These are phyloP conservation scores for Polyommatus iphigenia DNA, from an alignment of 2,888 invertebrate genomes.

Conservation along the genomic window DNA sequence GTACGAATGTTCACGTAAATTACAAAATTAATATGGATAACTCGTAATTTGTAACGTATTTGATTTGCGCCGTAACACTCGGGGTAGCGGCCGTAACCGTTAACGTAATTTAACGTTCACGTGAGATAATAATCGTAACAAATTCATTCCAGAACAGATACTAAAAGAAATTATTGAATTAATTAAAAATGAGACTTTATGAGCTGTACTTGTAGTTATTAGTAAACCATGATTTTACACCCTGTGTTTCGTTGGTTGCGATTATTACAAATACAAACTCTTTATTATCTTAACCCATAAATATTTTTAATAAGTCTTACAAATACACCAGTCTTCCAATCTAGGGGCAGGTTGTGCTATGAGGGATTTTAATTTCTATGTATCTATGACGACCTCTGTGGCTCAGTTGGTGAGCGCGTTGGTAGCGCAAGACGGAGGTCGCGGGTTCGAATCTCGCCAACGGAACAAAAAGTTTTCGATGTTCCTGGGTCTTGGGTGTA, in stretches of 20 bases:
- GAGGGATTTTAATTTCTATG: too few relatives aligned
- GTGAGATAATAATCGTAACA: constrained; percentile 12
- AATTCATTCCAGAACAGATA: constrained; percentile 1
- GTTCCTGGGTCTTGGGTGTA: too few relatives aligned
- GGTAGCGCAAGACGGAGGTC: too few relatives aligned
- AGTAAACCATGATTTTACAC: background rate
- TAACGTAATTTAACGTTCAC: constrained; percentile 6
- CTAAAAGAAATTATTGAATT: constrained; percentile 11
- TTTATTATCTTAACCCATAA: too few relatives aligned
- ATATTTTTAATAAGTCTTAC: too few relatives aligned
- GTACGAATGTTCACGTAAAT: background rate
- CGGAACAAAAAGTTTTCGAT: too few relatives aligned
- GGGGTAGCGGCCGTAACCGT: background rate
- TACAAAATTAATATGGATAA: background rate
- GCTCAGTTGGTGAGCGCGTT: too few relatives aligned
- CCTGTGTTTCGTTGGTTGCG: background rate
- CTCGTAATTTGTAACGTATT: background rate
- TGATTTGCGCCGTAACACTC: constrained; percentile 3
- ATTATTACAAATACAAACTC: too few relatives aligned
- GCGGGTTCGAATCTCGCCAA: too few relatives aligned
- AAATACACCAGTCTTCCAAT: too few relatives aligned
- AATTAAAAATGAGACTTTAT: background rate
- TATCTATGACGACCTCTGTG: too few relatives aligned
- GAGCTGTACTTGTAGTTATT: background rate
- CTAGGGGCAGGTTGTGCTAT: too few relatives aligned